phyloP scores from a whole-genome alignment of 2,888 invertebrate genomes.

The Orgyia antiqua region DNA sequence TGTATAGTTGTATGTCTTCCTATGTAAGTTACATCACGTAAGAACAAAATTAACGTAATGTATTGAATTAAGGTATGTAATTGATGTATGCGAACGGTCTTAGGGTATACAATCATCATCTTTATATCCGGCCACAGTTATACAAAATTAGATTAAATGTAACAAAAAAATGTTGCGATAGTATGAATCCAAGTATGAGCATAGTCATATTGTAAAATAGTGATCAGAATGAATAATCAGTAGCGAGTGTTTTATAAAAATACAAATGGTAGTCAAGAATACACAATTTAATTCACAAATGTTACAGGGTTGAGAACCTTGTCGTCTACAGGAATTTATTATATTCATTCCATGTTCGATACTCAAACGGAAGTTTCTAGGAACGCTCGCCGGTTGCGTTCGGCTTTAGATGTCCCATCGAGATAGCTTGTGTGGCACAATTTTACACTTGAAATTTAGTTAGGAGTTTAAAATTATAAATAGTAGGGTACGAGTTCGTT shows the following conservation, averaged over 20 bases:
- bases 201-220: constrained; percentile 45
- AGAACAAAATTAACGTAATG: constrained; percentile 46
- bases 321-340: constrained; percentile 54
- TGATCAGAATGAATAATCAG: constrained; percentile 44
- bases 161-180: constrained; percentile 52
- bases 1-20: constrained; percentile 74
- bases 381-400: constrained; percentile 34
- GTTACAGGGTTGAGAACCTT: constrained; percentile 55
- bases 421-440: constrained; percentile 70
- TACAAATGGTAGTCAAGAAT: constrained; percentile 49
- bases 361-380: constrained; percentile 29
- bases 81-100: constrained; percentile 44
- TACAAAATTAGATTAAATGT: constrained; percentile 52
- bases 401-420: constrained; percentile 54
- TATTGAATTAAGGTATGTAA: constrained; percentile 40
- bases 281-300: constrained; percentile 38
- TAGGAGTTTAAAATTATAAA: constrained; percentile 70
- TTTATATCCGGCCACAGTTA: constrained; percentile 62
- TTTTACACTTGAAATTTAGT: constrained; percentile 68
- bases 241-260: constrained; percentile 56
- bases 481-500: constrained; percentile 52
- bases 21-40: constrained; percentile 65
- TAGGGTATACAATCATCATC: constrained; percentile 56
- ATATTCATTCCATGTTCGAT: constrained; percentile 41
- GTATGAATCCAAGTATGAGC: constrained; percentile 44